Evolutionary conservation across 2,797 vertebrate genomes (phyloP).

Genomic region (Sebastes oblongus): DNA sequence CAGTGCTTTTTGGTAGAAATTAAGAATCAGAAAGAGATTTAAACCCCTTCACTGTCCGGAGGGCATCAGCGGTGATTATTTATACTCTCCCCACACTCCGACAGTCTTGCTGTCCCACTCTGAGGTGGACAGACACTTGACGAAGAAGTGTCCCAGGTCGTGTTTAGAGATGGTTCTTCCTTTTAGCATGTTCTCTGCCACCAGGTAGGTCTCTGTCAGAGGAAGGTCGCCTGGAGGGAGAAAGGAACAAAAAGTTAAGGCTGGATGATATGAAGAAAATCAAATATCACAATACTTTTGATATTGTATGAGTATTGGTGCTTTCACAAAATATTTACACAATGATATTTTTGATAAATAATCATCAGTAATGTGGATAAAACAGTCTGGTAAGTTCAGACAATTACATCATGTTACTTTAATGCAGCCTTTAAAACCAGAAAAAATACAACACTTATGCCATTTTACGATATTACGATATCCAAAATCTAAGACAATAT

Average conservation of each 20-base stretch:
- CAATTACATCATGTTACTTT: too few relatives aligned
- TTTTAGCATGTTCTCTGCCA: conserved; percentile 77
- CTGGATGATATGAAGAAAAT: accelerated
- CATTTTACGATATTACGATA: too few relatives aligned
- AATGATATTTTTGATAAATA: too few relatives aligned
- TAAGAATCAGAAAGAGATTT: background rate
- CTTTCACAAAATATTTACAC: too few relatives aligned
- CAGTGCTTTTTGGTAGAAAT: background rate
- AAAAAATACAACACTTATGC: too few relatives aligned
- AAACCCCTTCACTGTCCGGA: background rate
- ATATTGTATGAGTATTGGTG: too few relatives aligned
- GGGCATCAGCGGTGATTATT: conserved; percentile 29
- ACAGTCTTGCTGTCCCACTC: conserved; percentile 86
- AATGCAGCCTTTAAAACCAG: too few relatives aligned
- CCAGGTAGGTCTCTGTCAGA: conserved; percentile 83
- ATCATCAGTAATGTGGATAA: too few relatives aligned
- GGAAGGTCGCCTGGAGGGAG: conserved; percentile 83
- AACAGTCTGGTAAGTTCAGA: too few relatives aligned
- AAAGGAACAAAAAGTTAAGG: background rate
- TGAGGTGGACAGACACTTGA: conserved; percentile 85
- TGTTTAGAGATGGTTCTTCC: conserved; percentile 89
- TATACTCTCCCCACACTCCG: conserved; percentile 87
- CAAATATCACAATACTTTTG: too few relatives aligned
- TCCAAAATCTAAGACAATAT: too few relatives aligned
- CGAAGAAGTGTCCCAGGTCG: conserved; percentile 91